Evolutionary conservation across 2,113 vertebrate species (phyloP).

Genomic region (Heliornis fulica): DNA sequence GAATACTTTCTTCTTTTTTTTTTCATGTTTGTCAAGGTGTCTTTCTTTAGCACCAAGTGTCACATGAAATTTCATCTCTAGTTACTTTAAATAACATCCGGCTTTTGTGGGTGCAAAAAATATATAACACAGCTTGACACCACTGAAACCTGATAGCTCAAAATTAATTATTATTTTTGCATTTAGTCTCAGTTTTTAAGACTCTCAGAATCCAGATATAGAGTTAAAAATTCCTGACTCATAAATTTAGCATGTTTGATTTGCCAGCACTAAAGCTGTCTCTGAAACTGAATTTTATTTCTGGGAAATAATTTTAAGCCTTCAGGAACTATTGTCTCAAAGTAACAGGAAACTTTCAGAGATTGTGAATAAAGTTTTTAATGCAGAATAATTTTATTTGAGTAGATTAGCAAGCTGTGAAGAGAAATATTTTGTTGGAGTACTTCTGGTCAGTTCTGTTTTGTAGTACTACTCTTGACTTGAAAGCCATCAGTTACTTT

Average conservation of each 20-base stretch:
- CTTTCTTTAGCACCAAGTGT: not conserved
- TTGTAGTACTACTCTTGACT: not conserved
- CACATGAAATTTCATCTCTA: not conserved
- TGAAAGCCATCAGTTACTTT: not conserved
- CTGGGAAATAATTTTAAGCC: not conserved
- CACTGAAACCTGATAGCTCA: not conserved
- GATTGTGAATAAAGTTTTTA: not conserved
- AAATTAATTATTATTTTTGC: not conserved
- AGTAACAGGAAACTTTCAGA: not conserved
- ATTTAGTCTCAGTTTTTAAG: not conserved
- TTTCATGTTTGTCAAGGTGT: not conserved
- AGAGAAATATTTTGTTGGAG: not conserved
- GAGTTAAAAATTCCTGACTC: not conserved
- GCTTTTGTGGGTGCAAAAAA: not conserved
- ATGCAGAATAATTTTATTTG: not conserved
- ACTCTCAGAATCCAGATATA: not conserved
- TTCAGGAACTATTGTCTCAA: not conserved
- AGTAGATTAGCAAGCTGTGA: not conserved
- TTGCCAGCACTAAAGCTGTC: not conserved
- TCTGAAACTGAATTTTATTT: not conserved
- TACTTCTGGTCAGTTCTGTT: not conserved
- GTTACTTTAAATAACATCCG: conserved; percentile 6
- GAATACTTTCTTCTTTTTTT: not conserved
- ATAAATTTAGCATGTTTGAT: not conserved
- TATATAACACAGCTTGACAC: not conserved